Base-by-base conservation (phyloP, 2,113 vertebrate species). In the Thamnophis sirtalis region DNA sequence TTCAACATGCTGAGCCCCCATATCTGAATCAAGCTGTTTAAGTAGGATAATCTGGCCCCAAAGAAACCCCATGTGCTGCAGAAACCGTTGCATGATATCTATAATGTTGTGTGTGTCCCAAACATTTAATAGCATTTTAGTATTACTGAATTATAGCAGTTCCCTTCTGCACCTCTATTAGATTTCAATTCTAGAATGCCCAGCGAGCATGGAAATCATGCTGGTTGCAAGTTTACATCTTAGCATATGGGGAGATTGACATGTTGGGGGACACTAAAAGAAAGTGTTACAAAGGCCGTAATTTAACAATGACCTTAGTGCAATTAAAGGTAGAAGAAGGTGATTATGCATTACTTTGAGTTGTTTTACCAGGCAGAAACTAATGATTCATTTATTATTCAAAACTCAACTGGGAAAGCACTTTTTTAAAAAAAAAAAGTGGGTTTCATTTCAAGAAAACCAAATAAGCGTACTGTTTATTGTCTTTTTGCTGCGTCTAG, bases 41-140 rank as follows among this genome's bases (percentile, higher is more conserved):
- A 91, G 91, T 92, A 95, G 92, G 93, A 94, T 90, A 51, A 49
- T 9, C 58, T 91, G 95, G 91, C 95, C 90, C 94, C 89, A 91
- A 63, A 24, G 28, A 38, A 92, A 55, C 93, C 90, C 93, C 92
- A 89, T 95, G 43, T 55, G 26, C 15, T 60, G 53, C 54, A 89
- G 28, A 33, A 43, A 26, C 21, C 15, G 33, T 17, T 84, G 33
- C 22, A 28, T 58, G 19, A 24, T 84, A 24, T 73, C 11, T 19
- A 11, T 7, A 84, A 58, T 15, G 15, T n/a, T 13, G 48, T 84
- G 26, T 13, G 43, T 28, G 22, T 84, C 51, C 63, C 28, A 92
- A 56, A 84, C 24, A 49, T 80, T 80, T 80, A 55, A 53, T 8
- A 17, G 3, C 55, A 11, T 58, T 50, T 92, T 33, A 28, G 8